Evolutionary conservation across 1,140 invertebrate species (phyloP).

Genomic region (Apocrypta bakeri): DNA sequence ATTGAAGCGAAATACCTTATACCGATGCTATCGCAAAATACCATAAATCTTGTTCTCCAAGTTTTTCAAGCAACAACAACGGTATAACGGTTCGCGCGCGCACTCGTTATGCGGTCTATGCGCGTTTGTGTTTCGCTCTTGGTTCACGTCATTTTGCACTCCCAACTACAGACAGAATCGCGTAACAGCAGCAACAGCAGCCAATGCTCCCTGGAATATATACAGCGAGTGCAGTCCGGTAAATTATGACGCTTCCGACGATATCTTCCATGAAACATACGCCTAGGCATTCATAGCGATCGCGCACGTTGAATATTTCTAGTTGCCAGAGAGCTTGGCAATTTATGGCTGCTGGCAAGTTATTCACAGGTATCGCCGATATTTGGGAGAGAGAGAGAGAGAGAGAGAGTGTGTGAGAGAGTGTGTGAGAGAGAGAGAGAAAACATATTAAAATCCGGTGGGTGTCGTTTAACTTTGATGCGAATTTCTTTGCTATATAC

Average conservation of each 20-base stretch:
- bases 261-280: constrained; percentile 26
- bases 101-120: constrained; percentile 11
- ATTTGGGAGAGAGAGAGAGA: not conserved
- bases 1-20: not conserved
- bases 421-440: no score
- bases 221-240: not conserved
- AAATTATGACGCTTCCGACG: constrained; percentile 15
- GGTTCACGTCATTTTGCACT: constrained; percentile 17
- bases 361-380: not conserved
- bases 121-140: not conserved
- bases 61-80: not conserved
- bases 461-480: no score
- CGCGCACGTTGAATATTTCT: constrained; percentile 13
- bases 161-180: not conserved
- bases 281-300: not conserved
- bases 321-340: not conserved
- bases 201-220: not conserved
- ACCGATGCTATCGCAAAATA: not conserved
- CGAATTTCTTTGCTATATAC: no score
- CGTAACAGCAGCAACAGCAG: not conserved
- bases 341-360: not conserved
- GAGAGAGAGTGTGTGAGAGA: no score
- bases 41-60: constrained; percentile 16
- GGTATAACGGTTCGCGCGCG: not conserved
- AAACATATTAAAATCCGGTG: no score